phyloP scores from a whole-genome alignment of 2,113 vertebrate species.

The Bothrops jararaca region DNA sequence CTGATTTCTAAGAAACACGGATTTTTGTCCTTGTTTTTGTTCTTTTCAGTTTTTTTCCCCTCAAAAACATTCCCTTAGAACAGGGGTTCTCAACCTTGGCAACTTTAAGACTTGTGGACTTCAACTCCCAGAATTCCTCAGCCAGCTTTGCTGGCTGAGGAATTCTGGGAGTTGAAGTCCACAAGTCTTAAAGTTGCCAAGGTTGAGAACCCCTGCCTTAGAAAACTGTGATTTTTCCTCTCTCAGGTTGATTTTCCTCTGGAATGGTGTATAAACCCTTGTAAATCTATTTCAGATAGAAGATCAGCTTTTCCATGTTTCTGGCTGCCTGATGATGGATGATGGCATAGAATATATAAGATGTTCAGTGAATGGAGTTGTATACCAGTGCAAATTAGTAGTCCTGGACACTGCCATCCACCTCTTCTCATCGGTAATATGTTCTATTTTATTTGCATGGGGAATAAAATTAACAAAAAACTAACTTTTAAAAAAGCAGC shows the following conservation, averaged over 20 bases:
- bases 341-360: slow-evolving; percentile 75
- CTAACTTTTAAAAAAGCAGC: background rate
- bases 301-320: slow-evolving; percentile 74
- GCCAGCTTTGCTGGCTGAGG: too few relatives aligned
- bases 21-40: background rate
- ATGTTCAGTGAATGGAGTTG: slow-evolving; percentile 81
- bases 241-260: background rate
- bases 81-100: too few relatives aligned
- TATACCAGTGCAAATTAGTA: slow-evolving; percentile 82
- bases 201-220: too few relatives aligned
- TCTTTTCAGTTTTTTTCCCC: background rate
- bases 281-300: slow-evolving; percentile 71
- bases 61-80: background rate
- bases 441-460: slow-evolving; percentile 28
- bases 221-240: background rate
- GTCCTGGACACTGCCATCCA: slow-evolving; percentile 83
- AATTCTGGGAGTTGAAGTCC: too few relatives aligned
- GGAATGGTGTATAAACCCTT: background rate
- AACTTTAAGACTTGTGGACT: too few relatives aligned
- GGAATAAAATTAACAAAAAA: background rate
- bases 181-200: too few relatives aligned
- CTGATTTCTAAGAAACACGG: background rate
- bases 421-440: slow-evolving; percentile 85
- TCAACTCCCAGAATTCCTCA: too few relatives aligned
- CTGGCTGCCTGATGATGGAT: slow-evolving; percentile 77